Evolutionary conservation across 2,797 vertebrate genomes (phyloP).

Genomic region (Epinephelus awoara): DNA sequence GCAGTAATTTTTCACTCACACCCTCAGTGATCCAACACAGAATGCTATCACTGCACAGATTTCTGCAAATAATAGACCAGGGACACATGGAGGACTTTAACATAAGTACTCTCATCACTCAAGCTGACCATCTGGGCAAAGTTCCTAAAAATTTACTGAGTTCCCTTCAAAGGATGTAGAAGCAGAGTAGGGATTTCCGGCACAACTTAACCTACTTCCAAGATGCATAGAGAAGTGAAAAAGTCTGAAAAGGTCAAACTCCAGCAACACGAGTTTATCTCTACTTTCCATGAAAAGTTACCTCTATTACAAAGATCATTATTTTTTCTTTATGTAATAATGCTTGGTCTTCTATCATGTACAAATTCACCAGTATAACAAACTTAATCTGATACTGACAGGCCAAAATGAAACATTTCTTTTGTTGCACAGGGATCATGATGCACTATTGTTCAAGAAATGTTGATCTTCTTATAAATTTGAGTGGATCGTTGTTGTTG

Average conservation of each 20-base stretch:
- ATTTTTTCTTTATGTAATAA: not conserved
- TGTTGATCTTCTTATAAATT: not conserved
- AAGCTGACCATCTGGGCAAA: constrained; percentile 3
- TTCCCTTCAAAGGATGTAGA: not conserved
- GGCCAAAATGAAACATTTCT: not conserved
- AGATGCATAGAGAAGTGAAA: not conserved
- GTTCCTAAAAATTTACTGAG: not conserved
- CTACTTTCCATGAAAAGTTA: not conserved
- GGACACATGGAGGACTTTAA: constrained; percentile 11
- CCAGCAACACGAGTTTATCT: not conserved
- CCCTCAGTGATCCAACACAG: not conserved
- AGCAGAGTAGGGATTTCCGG: not conserved
- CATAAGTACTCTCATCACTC: constrained; percentile 10
- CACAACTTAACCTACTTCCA: not conserved
- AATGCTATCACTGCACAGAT: not conserved
- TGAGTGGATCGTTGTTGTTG: not conserved
- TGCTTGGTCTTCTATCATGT: not conserved
- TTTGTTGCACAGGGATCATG: not conserved
- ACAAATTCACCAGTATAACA: not conserved
- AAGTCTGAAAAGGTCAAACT: not conserved
- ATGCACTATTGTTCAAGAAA: not conserved
- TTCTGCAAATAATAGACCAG: not conserved
- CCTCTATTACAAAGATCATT: not conserved
- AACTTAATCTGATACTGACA: no score
- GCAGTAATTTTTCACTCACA: not conserved